Conservation (phyloP, 2,888 invertebrate species). For the Drosophila niveifrons region DNA sequence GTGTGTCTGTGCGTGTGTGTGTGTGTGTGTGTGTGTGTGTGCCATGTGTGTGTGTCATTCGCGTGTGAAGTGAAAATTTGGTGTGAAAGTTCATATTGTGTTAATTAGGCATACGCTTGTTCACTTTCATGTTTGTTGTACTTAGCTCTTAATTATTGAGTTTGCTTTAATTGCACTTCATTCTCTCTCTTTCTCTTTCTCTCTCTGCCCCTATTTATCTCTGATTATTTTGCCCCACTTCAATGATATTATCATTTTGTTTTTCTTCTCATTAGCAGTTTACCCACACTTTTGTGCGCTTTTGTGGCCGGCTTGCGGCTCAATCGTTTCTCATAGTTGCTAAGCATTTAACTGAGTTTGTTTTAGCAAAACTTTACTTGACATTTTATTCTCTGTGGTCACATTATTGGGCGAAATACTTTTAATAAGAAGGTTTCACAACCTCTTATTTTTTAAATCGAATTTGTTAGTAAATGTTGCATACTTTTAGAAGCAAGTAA, state of each 20-base stretch:
- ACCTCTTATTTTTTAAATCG: not conserved
- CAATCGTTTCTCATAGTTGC: not conserved
- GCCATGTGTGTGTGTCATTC: constrained; percentile 13
- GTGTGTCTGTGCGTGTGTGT: not conserved
- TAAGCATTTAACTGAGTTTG: not conserved
- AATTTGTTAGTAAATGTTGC: not conserved
- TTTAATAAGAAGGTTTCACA: not conserved
- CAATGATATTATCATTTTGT: constrained; percentile 1
- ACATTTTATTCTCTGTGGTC: not conserved
- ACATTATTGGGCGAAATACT: not conserved
- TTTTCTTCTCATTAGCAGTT: constrained; percentile 3
- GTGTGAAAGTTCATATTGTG: constrained; percentile 42
- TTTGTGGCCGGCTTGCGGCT: not conserved
- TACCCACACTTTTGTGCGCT: not conserved
- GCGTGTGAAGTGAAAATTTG: constrained; percentile 30
- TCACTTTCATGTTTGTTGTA: constrained; percentile 36
- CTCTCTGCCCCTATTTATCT: too few relatives aligned
- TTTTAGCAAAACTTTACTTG: not conserved
- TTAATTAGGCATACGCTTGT: constrained; percentile 40
- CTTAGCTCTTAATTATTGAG: constrained; percentile 23
- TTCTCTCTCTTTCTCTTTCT: not conserved
- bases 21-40: constrained; percentile 2
- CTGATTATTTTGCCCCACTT: not conserved
- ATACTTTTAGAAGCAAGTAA: not conserved
- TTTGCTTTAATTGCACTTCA: constrained; percentile 11